phyloP scores from a whole-genome alignment of 2,888 invertebrate species.

The Chalcosyrphus nemorum region DNA sequence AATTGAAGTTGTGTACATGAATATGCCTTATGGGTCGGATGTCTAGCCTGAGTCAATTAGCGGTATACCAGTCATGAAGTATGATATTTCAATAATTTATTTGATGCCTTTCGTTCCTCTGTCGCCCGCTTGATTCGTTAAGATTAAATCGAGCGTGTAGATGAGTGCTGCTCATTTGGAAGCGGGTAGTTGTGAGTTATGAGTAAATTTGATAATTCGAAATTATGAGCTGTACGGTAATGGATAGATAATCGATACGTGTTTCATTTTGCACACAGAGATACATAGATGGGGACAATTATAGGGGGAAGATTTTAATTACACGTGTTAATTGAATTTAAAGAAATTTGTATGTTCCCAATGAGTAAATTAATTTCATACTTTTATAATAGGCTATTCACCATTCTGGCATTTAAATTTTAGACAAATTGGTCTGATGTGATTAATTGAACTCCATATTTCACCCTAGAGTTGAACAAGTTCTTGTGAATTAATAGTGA shows the following conservation, averaged over 20 bases:
- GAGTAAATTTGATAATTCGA: neutral
- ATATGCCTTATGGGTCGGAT: neutral
- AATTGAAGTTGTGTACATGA: neutral
- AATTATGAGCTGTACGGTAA: neutral
- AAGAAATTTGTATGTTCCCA: neutral
- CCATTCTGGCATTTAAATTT: neutral
- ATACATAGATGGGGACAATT: neutral
- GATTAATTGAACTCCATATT: neutral
- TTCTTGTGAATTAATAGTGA: neutral
- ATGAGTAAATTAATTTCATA: slow-evolving; percentile 1
- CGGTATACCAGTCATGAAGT: neutral
- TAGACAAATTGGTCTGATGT: neutral
- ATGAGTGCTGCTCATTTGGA: neutral
- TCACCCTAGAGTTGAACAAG: too few species aligned
- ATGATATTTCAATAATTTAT: neutral
- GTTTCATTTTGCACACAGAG: neutral
- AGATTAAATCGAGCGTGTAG: neutral
- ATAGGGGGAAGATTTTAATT: slow-evolving; percentile 12
- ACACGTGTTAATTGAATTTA: slow-evolving; percentile 8
- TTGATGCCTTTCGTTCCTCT: neutral
- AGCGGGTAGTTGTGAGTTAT: neutral
- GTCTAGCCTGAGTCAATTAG: slow-evolving; percentile 34
- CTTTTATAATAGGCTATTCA: neutral
- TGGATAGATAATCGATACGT: neutral
- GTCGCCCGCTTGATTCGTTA: neutral